These are phyloP conservation scores for Tragelaphus eurycerus DNA, from an alignment of 2,797 vertebrate species.

Conservation along the genomic window DNA sequence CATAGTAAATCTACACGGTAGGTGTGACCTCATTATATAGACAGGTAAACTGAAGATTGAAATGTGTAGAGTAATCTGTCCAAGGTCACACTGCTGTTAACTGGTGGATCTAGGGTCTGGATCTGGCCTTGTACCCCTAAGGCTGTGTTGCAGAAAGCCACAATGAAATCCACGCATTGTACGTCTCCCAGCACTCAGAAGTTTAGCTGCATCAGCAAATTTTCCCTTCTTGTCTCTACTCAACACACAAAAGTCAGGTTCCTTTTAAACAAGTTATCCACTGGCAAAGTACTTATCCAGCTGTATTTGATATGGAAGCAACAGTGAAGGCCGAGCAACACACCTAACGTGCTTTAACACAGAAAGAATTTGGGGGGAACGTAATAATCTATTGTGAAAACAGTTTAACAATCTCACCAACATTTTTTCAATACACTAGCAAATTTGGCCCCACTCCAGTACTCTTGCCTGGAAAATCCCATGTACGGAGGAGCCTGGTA, in stretches of 20 bases:
- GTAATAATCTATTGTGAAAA: not conserved
- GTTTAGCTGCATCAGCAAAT: not conserved
- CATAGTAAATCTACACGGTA: not conserved
- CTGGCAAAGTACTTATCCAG: not conserved
- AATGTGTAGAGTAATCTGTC: fast-evolving
- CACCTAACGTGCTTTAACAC: not conserved
- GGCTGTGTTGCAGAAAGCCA: not conserved
- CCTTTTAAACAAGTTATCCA: not conserved
- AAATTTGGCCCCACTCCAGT: not conserved
- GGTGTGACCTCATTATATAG: not conserved
- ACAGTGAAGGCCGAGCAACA: not conserved
- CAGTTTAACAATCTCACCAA: constrained; percentile 22
- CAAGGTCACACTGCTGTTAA: not conserved
- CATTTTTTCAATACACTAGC: not conserved
- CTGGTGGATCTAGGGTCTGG: not conserved
- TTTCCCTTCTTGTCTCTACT: not conserved
- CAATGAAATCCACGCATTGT: not conserved
- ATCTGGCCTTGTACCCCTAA: not conserved
- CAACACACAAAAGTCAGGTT: not conserved
- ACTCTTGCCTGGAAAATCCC: too few species aligned
- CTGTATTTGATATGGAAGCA: not conserved
- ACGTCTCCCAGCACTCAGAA: not conserved
- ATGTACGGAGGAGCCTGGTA: too few species aligned
- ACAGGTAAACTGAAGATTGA: not conserved
- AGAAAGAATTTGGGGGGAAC: not conserved